These are phyloP conservation scores for Halichondria panicea DNA, from an alignment of 37 sponge, comb jelly and placozoan genomes.

Conservation along the genomic window DNA sequence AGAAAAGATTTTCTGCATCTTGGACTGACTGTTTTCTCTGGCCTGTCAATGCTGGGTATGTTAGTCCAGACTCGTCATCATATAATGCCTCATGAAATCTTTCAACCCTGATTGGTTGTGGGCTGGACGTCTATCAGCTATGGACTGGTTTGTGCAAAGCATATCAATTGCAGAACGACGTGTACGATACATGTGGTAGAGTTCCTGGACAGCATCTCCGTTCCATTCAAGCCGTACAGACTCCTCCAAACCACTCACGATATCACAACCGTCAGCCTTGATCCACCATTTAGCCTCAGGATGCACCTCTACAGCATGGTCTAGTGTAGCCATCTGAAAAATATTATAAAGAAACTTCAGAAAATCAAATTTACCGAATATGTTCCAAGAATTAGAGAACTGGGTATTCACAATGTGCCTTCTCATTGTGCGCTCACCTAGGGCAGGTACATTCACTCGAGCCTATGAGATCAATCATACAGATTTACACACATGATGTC, in stretches of 20 bases:
- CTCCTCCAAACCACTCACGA: constrained; percentile 5
- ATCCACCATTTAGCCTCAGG: constrained; percentile 22
- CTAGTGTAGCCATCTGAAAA: constrained; percentile 1
- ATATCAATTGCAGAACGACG: no score
- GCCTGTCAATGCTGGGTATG: constrained; percentile 37
- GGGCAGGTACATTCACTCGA: no score
- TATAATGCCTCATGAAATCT: constrained; percentile 25
- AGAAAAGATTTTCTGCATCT: constrained; percentile 19
- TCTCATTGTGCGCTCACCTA: no score
- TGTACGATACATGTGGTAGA: no score
- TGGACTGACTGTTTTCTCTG: constrained; percentile 25
- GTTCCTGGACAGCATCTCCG: constrained; percentile 24
- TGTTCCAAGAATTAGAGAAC: no score
- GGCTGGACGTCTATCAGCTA: no score
- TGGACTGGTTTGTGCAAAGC: no score
- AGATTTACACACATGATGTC: no score
- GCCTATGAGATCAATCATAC: no score
- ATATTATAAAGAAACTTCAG: no score
- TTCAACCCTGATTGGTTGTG: constrained; percentile 1
- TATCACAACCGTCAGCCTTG: constrained; percentile 26
- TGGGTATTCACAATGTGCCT: no score
- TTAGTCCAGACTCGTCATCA: constrained; percentile 15
- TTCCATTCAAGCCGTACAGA: not conserved
- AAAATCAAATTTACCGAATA: no score
- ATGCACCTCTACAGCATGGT: constrained; percentile 1